These are phyloP conservation scores for Andrena trimmerana DNA, from an alignment of 2,888 invertebrate genomes.

Conservation along the genomic window DNA sequence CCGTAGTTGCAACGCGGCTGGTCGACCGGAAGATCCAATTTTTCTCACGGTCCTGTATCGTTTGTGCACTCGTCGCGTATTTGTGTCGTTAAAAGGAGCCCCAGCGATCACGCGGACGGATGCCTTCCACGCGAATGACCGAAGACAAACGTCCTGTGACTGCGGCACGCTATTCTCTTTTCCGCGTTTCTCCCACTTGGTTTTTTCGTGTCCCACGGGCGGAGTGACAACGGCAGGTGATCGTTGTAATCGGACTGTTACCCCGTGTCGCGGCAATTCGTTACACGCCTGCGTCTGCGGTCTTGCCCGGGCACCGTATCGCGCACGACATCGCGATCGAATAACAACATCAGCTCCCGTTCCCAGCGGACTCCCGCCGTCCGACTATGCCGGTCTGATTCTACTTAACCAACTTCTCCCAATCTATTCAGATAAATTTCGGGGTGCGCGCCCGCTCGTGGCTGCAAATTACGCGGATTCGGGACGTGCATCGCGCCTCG, in stretches of 20 bases:
- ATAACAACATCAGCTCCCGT: conserved; percentile 26
- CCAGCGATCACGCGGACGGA: conserved; percentile 24
- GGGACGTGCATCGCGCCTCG: neutral
- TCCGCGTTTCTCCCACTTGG: neutral
- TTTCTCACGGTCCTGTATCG: conserved; percentile 50
- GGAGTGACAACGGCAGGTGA: conserved; percentile 23
- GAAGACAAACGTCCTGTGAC: conserved; percentile 30
- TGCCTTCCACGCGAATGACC: conserved; percentile 24
- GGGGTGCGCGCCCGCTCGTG: neutral
- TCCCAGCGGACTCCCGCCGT: conserved; percentile 26
- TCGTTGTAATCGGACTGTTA: conserved; percentile 26
- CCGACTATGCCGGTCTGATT: conserved; percentile 27
- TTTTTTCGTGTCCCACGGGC: neutral
- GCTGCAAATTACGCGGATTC: conserved; percentile 6
- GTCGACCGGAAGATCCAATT: conserved; percentile 63
- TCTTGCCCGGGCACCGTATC: conserved; percentile 31
- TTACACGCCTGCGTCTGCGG: conserved; percentile 24
- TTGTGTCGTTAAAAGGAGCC: conserved; percentile 20
- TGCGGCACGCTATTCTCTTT: neutral
- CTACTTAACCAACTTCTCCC: conserved; percentile 46
- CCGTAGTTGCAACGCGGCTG: conserved; percentile 22
- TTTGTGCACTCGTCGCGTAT: conserved; percentile 41
- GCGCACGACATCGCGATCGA: conserved; percentile 40
- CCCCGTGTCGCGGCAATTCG: neutral
- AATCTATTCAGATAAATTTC: conserved; percentile 49